Evolutionary conservation across 2,797 vertebrate genomes (phyloP).

Genomic region (Paratrypauchen microcephalus): DNA sequence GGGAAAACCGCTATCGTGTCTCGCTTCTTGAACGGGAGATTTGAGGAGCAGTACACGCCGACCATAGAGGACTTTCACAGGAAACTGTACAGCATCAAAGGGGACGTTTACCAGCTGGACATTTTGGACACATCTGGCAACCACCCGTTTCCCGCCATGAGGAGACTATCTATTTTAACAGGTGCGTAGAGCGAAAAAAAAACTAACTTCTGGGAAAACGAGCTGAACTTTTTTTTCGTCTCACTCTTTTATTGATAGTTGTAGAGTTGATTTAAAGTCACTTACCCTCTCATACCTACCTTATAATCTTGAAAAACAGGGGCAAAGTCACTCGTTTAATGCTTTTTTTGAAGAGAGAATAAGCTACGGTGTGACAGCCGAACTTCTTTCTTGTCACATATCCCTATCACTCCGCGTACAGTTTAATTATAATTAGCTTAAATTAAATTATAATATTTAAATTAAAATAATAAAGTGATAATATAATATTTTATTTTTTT

Average conservation of each 20-base stretch:
- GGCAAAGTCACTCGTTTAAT: not conserved
- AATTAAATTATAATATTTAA: too few species aligned
- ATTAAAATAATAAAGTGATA: too few species aligned
- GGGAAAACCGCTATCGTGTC: conserved; percentile 97
- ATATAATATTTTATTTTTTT: not conserved
- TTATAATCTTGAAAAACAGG: not conserved
- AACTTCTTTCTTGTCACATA: not conserved
- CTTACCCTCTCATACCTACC: not conserved
- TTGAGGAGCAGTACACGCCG: conserved; percentile 96
- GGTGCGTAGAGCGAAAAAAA: conserved; percentile 73
- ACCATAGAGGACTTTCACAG: conserved; percentile 98
- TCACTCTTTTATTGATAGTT: not conserved
- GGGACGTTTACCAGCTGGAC: conserved; percentile 94
- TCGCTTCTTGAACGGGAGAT: conserved; percentile 91
- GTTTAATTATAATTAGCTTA: not conserved
- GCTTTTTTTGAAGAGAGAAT: not conserved
- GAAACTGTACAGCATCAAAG: conserved; percentile 97
- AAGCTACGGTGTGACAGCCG: not conserved
- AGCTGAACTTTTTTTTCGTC: not conserved
- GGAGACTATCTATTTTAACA: conserved; percentile 95
- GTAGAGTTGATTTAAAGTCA: too few species aligned
- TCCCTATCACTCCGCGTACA: not conserved
- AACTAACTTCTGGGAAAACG: not conserved
- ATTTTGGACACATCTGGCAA: conserved; percentile 96
- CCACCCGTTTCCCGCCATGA: conserved; percentile 95